Conservation (phyloP, 2,888 invertebrate genomes). For the Drosophila rellima region DNA sequence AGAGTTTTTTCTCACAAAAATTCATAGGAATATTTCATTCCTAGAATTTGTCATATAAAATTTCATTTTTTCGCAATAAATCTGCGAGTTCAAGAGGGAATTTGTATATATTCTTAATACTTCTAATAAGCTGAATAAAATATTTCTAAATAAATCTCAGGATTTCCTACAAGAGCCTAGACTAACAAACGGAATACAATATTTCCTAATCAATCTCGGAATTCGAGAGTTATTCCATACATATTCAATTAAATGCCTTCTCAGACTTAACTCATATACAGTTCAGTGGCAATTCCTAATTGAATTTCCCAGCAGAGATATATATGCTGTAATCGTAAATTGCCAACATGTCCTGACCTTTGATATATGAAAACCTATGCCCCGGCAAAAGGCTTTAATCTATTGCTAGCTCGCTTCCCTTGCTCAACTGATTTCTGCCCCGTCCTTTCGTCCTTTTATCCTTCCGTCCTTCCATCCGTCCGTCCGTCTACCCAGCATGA, state of each 20-base stretch:
- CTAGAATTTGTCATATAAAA: background rate
- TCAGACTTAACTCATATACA: slow-evolving; percentile 1
- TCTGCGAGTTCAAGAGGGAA: background rate
- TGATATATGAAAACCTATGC: slow-evolving; percentile 62
- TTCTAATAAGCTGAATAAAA: background rate
- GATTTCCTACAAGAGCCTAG: background rate
- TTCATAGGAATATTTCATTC: background rate
- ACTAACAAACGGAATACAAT: slow-evolving; percentile 1
- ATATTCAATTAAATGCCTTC: background rate
- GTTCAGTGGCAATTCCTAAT: slow-evolving; percentile 27
- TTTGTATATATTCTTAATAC: no score
- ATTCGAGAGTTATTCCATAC: background rate
- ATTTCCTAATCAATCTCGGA: slow-evolving; percentile 6
- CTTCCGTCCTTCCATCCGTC: background rate
- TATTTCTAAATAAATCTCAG: background rate
- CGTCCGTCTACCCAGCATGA: slow-evolving; percentile 14
- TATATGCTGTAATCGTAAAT: slow-evolving; percentile 48
- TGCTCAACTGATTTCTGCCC: background rate
- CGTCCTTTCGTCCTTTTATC: no score
- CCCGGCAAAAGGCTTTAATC: slow-evolving; percentile 50
- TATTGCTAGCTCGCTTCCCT: slow-evolving; percentile 35
- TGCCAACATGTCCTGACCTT: slow-evolving; percentile 68
- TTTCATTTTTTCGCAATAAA: background rate
- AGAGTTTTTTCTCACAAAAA: background rate
- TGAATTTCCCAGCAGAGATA: slow-evolving; percentile 27